Percentiles rank a stretch among this genome's conserved stretches.
Conservation (phyloP, 2,113 vertebrate genomes). For the Nanorana parkeri region DNA sequence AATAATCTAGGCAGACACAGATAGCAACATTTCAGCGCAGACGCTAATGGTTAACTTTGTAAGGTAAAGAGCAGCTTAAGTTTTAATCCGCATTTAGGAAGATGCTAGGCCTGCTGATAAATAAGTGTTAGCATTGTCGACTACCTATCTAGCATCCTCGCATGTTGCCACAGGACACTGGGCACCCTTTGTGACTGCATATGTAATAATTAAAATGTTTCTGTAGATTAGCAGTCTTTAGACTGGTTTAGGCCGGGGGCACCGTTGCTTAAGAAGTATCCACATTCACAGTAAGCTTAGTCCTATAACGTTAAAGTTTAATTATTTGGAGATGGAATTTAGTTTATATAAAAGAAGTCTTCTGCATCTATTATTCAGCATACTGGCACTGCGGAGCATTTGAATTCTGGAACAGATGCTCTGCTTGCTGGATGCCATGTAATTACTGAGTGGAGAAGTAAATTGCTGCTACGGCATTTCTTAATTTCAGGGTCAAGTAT, state of each 20-base stretch:
- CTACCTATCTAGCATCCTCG: neutral
- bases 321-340: constrained; percentile 32
- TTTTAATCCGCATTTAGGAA: neutral
- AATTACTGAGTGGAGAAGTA: constrained; percentile 60
- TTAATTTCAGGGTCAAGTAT: constrained; percentile 61
- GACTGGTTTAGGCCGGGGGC: constrained; percentile 5
- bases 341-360: constrained; percentile 31
- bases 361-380: constrained; percentile 56
- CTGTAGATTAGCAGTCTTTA: constrained; percentile 8
- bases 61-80: constrained; percentile 3
- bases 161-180: neutral
- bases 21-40: neutral
- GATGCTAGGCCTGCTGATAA: neutral
- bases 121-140: constrained; percentile 13
- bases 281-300: constrained; percentile 13
- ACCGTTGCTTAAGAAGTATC: neutral
- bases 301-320: constrained; percentile 21
- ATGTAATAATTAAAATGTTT: constrained; percentile 16
- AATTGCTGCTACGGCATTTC: constrained; percentile 37
- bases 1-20: neutral
- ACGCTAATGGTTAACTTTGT: neutral
- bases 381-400: constrained; percentile 48
- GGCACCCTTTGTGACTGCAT: neutral
- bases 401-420: constrained; percentile 63
- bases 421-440: constrained; percentile 55